A percentile compares a stretch with the other conserved stretches of the same genome.
phyloP scores from a whole-genome alignment of 2,888 invertebrate genomes.

The Diplolepis rosae region DNA sequence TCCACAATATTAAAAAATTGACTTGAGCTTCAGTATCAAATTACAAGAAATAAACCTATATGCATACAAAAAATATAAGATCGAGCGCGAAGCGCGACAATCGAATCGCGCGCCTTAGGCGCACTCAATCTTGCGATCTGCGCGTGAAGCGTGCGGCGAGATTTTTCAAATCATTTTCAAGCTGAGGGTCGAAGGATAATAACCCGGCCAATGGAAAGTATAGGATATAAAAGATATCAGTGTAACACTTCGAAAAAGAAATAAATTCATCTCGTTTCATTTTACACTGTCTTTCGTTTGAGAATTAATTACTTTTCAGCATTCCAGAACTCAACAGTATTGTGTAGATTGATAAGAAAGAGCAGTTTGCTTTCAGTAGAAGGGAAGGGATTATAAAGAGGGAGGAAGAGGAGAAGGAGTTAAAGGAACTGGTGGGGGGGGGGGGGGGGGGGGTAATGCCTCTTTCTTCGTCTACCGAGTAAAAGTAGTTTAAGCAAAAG shows the following conservation, averaged over 20 bases:
- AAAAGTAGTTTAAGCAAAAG: slow-evolving; percentile 41
- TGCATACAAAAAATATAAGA: too few relatives aligned
- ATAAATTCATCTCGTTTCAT: slow-evolving; percentile 14
- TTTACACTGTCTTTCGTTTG: slow-evolving; percentile 49
- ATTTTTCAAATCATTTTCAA: not conserved
- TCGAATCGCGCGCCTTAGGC: too few relatives aligned
- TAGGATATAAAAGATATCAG: not conserved
- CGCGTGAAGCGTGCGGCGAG: too few relatives aligned
- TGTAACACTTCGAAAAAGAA: not conserved
- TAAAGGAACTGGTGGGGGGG: not conserved
- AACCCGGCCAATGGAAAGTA: not conserved
- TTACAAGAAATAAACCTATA: too few relatives aligned
- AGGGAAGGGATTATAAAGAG: too few relatives aligned
- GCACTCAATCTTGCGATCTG: too few relatives aligned
- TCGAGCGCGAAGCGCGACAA: too few relatives aligned
- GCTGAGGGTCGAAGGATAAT: not conserved
- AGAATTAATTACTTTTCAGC: slow-evolving; percentile 52
- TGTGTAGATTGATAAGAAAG: slow-evolving; percentile 16
- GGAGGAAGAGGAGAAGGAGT: not conserved
- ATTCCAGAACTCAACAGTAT: slow-evolving; percentile 32
- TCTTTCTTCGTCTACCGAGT: slow-evolving; percentile 1
- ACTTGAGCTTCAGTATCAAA: too few relatives aligned
- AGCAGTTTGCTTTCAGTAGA: not conserved
- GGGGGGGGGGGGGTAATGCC: not conserved
- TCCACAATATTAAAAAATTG: too few relatives aligned